Conservation (phyloP, 2,888 invertebrate species). For the Andrena flavipes region DNA sequence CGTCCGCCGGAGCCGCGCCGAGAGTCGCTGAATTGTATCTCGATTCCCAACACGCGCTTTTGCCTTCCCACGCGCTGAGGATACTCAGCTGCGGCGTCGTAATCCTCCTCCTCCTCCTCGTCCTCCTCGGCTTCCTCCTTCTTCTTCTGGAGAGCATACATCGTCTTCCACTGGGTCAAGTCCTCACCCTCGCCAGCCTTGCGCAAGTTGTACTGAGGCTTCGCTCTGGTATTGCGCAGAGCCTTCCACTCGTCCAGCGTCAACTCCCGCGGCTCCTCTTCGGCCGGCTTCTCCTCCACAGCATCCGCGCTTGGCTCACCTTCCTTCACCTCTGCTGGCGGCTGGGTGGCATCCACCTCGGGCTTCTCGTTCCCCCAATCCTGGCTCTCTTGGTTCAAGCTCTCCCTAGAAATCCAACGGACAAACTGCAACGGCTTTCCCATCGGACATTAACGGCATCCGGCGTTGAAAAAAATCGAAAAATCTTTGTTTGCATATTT, state of each 20-base stretch:
- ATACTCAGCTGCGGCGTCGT: constrained; percentile 90
- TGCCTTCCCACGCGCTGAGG: constrained; percentile 95
- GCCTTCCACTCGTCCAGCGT: constrained; percentile 98
- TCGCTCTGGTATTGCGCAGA: constrained; percentile 91
- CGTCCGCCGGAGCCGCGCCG: constrained; percentile 90
- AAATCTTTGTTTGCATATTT: no score
- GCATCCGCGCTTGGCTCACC: constrained; percentile 78
- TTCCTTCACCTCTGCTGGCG: constrained; percentile 77
- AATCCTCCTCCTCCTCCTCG: constrained; percentile 89
- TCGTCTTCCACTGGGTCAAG: constrained; percentile 96
- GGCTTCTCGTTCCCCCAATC: constrained; percentile 85
- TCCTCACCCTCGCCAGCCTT: constrained; percentile 98
- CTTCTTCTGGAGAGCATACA: constrained; percentile 92
- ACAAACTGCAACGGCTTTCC: no score
- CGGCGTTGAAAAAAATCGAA: no score
- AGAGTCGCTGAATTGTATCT: constrained; percentile 94
- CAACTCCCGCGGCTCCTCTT: constrained; percentile 91
- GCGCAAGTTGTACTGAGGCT: constrained; percentile 95
- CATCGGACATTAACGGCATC: no score
- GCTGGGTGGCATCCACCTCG: constrained; percentile 82
- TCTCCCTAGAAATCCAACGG: constrained; percentile 75
- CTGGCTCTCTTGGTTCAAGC: constrained; percentile 80
- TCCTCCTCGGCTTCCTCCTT: constrained; percentile 89
- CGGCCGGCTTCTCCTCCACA: constrained; percentile 86
- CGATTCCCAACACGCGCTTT: constrained; percentile 94